Conservation (phyloP, 2,888 invertebrate species). For the Dryocosmus kuriphilus region DNA sequence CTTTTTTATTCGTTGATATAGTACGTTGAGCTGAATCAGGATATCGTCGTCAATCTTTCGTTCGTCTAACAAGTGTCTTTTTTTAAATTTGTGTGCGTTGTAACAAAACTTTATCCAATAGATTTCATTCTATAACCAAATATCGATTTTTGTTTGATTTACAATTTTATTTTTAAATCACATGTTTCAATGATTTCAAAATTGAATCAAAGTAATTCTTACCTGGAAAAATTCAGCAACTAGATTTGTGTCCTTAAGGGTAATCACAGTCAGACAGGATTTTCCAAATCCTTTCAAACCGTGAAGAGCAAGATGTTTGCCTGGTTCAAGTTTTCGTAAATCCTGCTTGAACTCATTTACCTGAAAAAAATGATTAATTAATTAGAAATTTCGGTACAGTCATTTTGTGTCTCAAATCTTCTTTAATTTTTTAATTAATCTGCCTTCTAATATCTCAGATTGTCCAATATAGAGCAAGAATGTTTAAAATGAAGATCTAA, state of each 20-base stretch:
- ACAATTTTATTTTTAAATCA: too few species aligned
- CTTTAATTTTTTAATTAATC: too few species aligned
- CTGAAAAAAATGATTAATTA: conserved; percentile 71
- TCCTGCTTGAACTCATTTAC: conserved; percentile 78
- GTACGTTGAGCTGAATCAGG: conserved; percentile 68
- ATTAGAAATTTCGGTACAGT: background rate
- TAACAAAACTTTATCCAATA: conserved; percentile 79
- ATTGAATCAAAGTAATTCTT: too few species aligned
- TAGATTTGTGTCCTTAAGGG: conserved; percentile 79
- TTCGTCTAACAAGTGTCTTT: too few species aligned
- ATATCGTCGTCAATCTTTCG: conserved; percentile 74
- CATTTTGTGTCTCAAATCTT: background rate
- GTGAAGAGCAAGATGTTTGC: conserved; percentile 82
- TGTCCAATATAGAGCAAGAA: background rate
- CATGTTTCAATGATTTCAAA: too few species aligned
- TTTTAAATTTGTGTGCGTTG: too few species aligned
- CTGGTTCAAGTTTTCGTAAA: conserved; percentile 78
- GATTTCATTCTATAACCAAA: conserved; percentile 74
- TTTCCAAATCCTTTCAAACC: conserved; percentile 90
- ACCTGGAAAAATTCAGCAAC: conserved; percentile 80
- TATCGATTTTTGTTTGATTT: background rate
- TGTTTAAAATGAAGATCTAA: background rate
- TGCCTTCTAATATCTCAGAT: too few species aligned
- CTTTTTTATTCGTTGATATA: conserved; percentile 72
- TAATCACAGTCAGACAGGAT: conserved; percentile 83